Evolutionary conservation across 2,797 vertebrate genomes (phyloP).

Genomic region (Sphaeramia orbicularis): DNA sequence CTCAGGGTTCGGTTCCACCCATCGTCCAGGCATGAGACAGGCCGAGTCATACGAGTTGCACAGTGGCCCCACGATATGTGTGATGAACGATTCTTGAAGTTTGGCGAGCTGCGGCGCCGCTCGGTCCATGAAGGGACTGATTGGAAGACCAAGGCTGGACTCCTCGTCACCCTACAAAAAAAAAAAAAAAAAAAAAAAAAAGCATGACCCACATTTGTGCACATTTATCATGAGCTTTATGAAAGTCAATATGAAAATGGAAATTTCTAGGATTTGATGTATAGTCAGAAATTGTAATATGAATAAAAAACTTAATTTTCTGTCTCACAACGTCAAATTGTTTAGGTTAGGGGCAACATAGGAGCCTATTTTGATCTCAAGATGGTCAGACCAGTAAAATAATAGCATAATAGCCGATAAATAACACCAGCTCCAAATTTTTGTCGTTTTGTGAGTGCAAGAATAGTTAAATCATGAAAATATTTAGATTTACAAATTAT

Average conservation of each 20-base stretch:
- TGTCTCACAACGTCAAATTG: not conserved
- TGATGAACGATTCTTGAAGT: conserved; percentile 98
- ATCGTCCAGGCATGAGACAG: conserved; percentile 94
- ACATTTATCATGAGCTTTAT: not conserved
- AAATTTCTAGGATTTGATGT: no score
- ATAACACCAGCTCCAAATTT: no score
- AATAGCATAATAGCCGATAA: no score
- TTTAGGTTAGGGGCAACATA: not conserved
- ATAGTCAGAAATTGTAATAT: no score
- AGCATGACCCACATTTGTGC: conserved; percentile 25
- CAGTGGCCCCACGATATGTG: conserved; percentile 97
- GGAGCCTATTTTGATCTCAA: no score
- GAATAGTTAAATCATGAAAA: no score
- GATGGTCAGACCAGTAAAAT: no score
- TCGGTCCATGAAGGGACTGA: conserved; percentile 99
- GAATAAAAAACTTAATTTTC: not conserved
- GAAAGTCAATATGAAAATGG: not conserved
- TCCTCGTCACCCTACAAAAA: conserved; percentile 94
- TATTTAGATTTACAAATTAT: no score
- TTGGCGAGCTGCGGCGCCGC: conserved; percentile 96
- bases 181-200: conserved; percentile 4
- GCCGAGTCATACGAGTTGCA: conserved; percentile 97
- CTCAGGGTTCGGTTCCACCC: conserved; percentile 88
- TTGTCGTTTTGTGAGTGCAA: no score
- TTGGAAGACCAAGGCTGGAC: conserved; percentile 93